These are phyloP conservation scores for Habrosyne pyritoides DNA, from an alignment of 2,888 invertebrate genomes.

Conservation along the genomic window DNA sequence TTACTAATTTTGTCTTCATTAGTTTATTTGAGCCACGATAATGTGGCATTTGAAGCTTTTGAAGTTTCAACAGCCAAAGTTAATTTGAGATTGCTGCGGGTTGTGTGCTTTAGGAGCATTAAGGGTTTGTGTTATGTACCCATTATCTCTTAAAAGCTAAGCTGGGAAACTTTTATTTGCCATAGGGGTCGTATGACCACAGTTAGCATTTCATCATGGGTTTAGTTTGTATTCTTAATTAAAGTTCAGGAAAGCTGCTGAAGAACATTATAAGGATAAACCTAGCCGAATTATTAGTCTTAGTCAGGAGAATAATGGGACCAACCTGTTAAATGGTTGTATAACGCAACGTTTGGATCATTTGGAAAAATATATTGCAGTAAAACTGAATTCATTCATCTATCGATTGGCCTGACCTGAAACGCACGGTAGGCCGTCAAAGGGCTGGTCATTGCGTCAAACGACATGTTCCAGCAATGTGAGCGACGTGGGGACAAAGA, in stretches of 20 bases:
- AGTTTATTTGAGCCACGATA: neutral
- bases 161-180: neutral
- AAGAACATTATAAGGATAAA: too few relatives aligned
- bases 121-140: neutral
- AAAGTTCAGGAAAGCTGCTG: too few relatives aligned
- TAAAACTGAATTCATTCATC: neutral
- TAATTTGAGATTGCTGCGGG: neutral
- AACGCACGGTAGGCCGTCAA: neutral
- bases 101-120: neutral
- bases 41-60: neutral
- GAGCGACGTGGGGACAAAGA: neutral
- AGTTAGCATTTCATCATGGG: neutral
- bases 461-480: constrained; percentile 3
- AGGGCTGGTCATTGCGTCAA: neutral
- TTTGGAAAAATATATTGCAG: neutral
- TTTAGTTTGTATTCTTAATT: neutral
- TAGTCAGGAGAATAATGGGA: too few relatives aligned
- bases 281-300: too few relatives aligned
- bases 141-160: neutral
- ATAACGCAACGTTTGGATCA: too few relatives aligned
- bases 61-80: neutral
- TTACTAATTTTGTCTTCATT: neutral
- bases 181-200: neutral
- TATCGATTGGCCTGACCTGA: neutral
- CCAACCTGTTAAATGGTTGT: too few relatives aligned